Conservation (phyloP, 2,888 invertebrate species). For the Tenthredo mesomela region DNA sequence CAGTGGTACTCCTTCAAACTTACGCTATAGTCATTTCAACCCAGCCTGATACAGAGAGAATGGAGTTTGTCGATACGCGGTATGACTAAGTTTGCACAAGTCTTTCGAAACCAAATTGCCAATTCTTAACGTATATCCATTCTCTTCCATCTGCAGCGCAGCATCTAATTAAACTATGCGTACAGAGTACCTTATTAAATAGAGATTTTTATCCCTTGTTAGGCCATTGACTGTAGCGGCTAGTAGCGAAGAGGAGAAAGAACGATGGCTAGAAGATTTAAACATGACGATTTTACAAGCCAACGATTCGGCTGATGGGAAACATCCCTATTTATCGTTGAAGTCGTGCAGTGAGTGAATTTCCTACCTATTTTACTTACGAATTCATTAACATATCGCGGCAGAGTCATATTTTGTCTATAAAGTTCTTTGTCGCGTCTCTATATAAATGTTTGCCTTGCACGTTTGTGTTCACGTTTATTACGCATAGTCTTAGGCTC, state of each 20-base stretch:
- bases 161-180: too few relatives aligned
- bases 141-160: not conserved
- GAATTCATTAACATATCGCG: not conserved
- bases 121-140: not conserved
- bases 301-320: constrained; percentile 80
- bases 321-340: constrained; percentile 82
- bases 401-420: not conserved
- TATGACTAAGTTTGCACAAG: not conserved
- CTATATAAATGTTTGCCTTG: too few relatives aligned
- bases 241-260: constrained; percentile 92
- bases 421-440: constrained; percentile 18
- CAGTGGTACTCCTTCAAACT: not conserved
- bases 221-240: constrained; percentile 92
- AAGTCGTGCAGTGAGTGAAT: constrained; percentile 83
- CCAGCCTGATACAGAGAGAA: not conserved
- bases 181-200: not conserved
- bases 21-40: not conserved
- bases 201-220: constrained; percentile 41
- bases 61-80: not conserved
- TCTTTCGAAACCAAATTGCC: not conserved
- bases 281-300: constrained; percentile 81
- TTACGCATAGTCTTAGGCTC: constrained; percentile 80
- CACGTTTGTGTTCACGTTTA: constrained; percentile 8
- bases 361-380: not conserved
- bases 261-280: constrained; percentile 92